Conservation (phyloP, 2,888 invertebrate genomes). For the Cosmia pyralina region DNA sequence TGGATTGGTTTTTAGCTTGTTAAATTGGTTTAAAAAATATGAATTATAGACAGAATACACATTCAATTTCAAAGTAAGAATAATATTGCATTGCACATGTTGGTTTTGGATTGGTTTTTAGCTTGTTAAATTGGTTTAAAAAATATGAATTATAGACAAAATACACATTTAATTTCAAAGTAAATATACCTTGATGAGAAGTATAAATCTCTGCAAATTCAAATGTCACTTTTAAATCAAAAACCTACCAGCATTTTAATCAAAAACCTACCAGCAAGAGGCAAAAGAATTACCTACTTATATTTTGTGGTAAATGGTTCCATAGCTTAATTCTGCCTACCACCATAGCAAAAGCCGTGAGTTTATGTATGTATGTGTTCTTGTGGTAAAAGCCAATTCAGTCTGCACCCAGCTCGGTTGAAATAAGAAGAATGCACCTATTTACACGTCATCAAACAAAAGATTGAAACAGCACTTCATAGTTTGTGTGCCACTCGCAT, state of each 20-base stretch:
- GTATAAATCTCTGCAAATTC: background rate
- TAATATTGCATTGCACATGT: slow-evolving; percentile 1
- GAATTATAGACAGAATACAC: background rate
- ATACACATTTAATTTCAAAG: background rate
- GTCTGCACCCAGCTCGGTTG: background rate
- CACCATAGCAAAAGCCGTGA: background rate
- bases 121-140: background rate
- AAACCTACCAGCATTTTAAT: too few relatives aligned
- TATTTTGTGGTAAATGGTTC: background rate
- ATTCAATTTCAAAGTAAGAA: background rate
- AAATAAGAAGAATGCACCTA: background rate
- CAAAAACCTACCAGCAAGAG: too few relatives aligned
- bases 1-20: background rate
- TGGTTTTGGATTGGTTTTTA: background rate
- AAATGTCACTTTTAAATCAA: too few relatives aligned
- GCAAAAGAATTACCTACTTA: background rate
- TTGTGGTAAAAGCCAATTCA: background rate
- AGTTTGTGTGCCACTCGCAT: too few relatives aligned
- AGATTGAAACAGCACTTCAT: background rate
- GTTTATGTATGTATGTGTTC: background rate
- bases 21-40: background rate
- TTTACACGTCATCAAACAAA: background rate
- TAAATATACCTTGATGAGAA: background rate
- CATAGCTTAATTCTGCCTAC: background rate
- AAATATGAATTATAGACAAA: background rate